These are phyloP conservation scores for Papilio aristodemus DNA, from an alignment of 1,140 invertebrate species.

Conservation along the genomic window DNA sequence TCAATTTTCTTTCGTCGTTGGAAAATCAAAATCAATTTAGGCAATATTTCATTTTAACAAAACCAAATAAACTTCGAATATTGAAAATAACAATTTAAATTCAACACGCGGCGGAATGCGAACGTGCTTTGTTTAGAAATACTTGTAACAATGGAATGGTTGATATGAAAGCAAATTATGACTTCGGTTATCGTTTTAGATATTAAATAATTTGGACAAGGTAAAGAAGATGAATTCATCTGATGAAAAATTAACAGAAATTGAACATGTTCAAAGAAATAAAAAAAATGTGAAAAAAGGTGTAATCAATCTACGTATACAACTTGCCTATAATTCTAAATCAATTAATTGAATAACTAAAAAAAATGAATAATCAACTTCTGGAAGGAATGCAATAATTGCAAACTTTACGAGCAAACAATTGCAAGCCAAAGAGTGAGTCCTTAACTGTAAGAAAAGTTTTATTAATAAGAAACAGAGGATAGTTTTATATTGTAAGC, in stretches of 20 bases:
- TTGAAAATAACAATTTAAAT: constrained; percentile 17
- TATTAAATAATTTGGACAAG: neutral
- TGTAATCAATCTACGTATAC: no score
- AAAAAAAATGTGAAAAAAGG: no score
- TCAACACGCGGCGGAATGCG: neutral
- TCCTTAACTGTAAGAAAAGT: neutral
- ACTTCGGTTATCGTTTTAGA: constrained; percentile 5
- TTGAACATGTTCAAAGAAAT: neutral
- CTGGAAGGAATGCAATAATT: no score
- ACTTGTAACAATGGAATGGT: constrained; percentile 4
- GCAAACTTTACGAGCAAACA: no score
- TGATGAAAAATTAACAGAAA: neutral
- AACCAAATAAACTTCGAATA: constrained; percentile 15
- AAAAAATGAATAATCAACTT: no score
- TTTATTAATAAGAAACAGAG: neutral
- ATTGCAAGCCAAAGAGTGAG: no score
- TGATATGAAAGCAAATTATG: constrained; percentile 13
- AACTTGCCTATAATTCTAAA: no score
- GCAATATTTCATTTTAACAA: constrained; percentile 16
- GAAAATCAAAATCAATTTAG: constrained; percentile 14
- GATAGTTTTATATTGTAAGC: neutral
- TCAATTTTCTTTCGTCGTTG: neutral
- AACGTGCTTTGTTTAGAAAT: constrained; percentile 20
- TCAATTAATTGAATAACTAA: no score
- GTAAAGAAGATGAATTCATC: neutral